Percentiles rank a stretch among this genome's conserved stretches.
These are phyloP conservation scores for Lutra lutra DNA, from an alignment of 2,797 vertebrate genomes.

Conservation along the genomic window DNA sequence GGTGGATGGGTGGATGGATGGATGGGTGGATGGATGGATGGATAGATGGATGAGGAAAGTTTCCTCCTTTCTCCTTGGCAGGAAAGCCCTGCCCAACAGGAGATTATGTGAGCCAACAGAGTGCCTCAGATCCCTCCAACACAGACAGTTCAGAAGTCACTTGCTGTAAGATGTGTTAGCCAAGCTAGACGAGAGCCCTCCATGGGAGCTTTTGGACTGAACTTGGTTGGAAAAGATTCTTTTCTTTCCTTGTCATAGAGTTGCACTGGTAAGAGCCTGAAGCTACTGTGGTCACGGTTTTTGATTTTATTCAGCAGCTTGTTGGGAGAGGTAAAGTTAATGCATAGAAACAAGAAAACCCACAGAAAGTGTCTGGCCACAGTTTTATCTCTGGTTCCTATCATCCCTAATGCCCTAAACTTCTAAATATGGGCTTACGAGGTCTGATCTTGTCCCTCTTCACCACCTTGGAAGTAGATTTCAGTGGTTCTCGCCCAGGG, in stretches of 20 bases:
- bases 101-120: fast-evolving
- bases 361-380: neutral
- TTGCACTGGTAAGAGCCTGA: neutral
- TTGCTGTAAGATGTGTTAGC: fast-evolving
- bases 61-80: neutral
- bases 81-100: neutral
- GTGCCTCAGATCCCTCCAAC: too few relatives aligned
- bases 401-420: neutral
- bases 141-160: neutral
- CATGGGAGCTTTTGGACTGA: neutral
- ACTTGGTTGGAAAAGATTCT: neutral
- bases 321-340: neutral
- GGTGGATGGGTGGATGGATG: fast-evolving
- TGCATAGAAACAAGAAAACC: neutral
- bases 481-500: neutral
- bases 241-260: neutral
- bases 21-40: fast-evolving
- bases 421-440: neutral
- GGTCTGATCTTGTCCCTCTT: neutral
- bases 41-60: neutral
- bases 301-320: neutral
- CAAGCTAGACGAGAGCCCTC: neutral
- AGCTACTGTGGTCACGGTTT: neutral
- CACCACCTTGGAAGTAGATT: neutral
- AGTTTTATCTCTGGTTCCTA: neutral